Evolutionary conservation across 30 jellyfish, hydroid and myxozoan species (phyloP).

Genomic region (Turritopsis rubra): DNA sequence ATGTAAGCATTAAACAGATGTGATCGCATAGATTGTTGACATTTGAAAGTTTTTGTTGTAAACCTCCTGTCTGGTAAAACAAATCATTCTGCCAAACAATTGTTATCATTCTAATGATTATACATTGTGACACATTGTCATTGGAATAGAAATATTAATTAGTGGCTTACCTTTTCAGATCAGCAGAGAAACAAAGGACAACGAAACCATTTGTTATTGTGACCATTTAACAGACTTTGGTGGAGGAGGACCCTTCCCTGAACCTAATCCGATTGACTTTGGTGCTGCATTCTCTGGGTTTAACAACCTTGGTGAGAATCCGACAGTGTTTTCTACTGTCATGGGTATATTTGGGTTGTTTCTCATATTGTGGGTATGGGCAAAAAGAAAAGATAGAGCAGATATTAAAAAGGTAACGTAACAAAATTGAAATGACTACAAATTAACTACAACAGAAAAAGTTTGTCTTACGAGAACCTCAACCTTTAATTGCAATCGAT

Average conservation of each 20-base stretch:
- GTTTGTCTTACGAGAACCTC: too few relatives aligned
- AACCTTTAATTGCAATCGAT: too few relatives aligned
- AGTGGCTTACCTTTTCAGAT: neutral
- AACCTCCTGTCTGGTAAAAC: too few relatives aligned
- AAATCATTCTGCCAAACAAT: too few relatives aligned
- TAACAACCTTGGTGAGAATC: conserved; percentile 75
- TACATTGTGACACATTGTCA: too few relatives aligned
- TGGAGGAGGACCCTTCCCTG: conserved; percentile 78
- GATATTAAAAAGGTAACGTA: conserved; percentile 68
- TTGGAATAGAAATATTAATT: too few relatives aligned
- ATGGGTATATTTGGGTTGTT: conserved; percentile 53
- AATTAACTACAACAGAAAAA: too few relatives aligned
- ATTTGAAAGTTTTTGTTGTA: too few relatives aligned
- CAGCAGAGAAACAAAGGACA: conserved; percentile 37
- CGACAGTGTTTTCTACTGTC: conserved; percentile 75
- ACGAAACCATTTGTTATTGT: conserved; percentile 47
- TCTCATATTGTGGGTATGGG: conserved; percentile 55
- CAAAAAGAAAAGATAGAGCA: conserved; percentile 63
- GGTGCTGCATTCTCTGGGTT: conserved; percentile 75
- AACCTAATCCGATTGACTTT: conserved; percentile 76
- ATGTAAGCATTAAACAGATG: too few relatives aligned
- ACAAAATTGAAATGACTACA: too few relatives aligned
- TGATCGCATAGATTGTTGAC: too few relatives aligned
- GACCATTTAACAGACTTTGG: conserved; percentile 71
- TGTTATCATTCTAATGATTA: too few relatives aligned